Evolutionary conservation across 2,888 invertebrate genomes (phyloP).

Genomic region (Clusia tigrina): DNA sequence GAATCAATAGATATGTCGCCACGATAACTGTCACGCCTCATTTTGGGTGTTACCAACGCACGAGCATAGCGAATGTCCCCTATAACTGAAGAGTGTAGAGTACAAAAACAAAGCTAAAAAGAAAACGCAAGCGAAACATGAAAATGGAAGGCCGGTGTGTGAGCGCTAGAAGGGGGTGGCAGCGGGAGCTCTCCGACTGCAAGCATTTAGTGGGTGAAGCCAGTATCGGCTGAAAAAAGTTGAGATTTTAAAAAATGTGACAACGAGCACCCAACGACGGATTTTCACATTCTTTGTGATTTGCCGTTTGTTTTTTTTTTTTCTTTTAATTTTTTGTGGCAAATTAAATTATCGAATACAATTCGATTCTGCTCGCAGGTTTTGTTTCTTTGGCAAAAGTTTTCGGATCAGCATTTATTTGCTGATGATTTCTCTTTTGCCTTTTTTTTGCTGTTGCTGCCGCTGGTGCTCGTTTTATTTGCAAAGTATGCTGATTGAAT

Average conservation of each 20-base stretch:
- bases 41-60: too few species aligned
- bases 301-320: too few species aligned
- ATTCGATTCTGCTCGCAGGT: conserved; percentile 53
- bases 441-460: background rate
- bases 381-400: conserved; percentile 43
- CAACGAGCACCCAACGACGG: background rate
- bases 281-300: conserved; percentile 10
- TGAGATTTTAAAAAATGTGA: background rate
- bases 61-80: too few species aligned
- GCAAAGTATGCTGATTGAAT: conserved; percentile 62
- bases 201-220: too few species aligned
- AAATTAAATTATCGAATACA: conserved; percentile 57
- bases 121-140: background rate
- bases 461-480: conserved; percentile 44
- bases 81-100: too few species aligned
- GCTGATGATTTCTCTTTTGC: conserved; percentile 50
- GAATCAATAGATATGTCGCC: too few species aligned
- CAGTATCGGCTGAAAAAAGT: background rate
- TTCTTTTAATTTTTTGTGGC: conserved; percentile 28
- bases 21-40: too few species aligned
- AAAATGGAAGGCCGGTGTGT: background rate
- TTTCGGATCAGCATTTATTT: conserved; percentile 54
- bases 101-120: background rate
- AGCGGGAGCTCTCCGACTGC: too few species aligned
- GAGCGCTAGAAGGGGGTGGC: background rate